Base-by-base conservation (phyloP, 2,888 invertebrate genomes). In the Acheta domesticus region DNA sequence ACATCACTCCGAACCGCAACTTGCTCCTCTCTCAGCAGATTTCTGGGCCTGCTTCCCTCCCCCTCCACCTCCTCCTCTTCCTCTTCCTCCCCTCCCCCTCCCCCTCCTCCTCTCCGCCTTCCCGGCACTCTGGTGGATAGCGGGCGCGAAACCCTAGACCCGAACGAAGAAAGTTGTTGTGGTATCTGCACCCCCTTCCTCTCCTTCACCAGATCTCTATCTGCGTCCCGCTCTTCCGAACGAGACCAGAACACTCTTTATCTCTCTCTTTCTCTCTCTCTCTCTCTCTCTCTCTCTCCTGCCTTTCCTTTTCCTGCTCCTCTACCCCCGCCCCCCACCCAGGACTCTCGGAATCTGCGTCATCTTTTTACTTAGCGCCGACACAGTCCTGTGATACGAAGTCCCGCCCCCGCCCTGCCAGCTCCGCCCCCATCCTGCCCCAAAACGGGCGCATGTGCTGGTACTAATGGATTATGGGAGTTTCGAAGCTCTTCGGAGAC, bases 1-100 rank as follows among this genome's bases (percentile, higher is more conserved):
- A 62, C 62, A 62, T 62, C 62, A 62, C 62, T 62, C 62, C 62
- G 62, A 62, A n/a, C 62, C 62, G 62, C 62, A 62, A 62, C 62
- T 62, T 62, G 16, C 62, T 62, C 62, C 62, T 62, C n/a, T 62
- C n/a, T 62, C 62, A n/a, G 62, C 16, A 62, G 62, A 14, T 62
- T 62, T 62, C 62, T 62, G n/a, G 62, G 14, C n/a, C 62, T 5
- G 16, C 14, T 62, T 16, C n/a, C 62, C 62, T 62, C 62, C n/a
- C 8, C n/a, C 62, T 62, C 62, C n/a, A 2, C 16, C 62, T 62
- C 1, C 14, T n/a, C 62, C 62, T 62, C 8, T 4, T 19, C 62
- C 62, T 62, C n/a, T 19, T n/a, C 62, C 11, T 62, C 62, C 36
- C n/a, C 62, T 62, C 4, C 36, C 36, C 8, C 36, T 1, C 8